Evolutionary conservation across 1,140 invertebrate genomes (phyloP).

Genomic region (Conus betulinus): DNA sequence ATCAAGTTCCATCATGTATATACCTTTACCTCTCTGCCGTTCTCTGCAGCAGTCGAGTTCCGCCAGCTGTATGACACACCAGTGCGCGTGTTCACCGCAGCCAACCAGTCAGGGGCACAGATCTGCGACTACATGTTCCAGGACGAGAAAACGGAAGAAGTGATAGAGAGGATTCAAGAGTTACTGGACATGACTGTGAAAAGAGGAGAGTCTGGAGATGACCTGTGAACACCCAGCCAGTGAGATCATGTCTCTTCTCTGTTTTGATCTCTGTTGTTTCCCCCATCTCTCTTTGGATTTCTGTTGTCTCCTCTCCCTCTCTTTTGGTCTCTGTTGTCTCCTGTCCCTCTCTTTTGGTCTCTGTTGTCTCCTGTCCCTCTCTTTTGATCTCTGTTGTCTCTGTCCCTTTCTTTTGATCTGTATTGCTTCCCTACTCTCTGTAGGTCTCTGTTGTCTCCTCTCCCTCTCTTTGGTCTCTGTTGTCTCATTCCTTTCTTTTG

Average conservation of each 20-base stretch:
- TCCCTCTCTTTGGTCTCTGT: too few relatives aligned
- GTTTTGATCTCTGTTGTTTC: neutral
- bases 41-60: constrained; percentile 75
- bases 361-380: too few relatives aligned
- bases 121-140: constrained; percentile 91
- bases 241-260: constrained; percentile 15
- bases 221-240: constrained; percentile 71
- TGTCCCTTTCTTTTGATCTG: neutral
- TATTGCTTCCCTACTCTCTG: neutral
- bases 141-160: constrained; percentile 86
- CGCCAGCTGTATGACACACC: constrained; percentile 87
- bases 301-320: too few relatives aligned
- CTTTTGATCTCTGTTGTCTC: too few relatives aligned
- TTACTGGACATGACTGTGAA: constrained; percentile 83
- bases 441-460: neutral
- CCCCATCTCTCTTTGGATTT: neutral
- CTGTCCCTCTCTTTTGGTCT: too few relatives aligned
- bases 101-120: constrained; percentile 81
- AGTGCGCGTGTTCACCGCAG: constrained; percentile 83
- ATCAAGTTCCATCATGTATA: too few relatives aligned
- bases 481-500: too few relatives aligned
- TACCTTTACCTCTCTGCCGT: too few relatives aligned
- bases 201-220: constrained; percentile 66
- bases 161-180: constrained; percentile 84
- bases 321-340: neutral